Evolutionary conservation across 2,113 vertebrate species (phyloP).

Genomic region (Cepphus grylle): DNA sequence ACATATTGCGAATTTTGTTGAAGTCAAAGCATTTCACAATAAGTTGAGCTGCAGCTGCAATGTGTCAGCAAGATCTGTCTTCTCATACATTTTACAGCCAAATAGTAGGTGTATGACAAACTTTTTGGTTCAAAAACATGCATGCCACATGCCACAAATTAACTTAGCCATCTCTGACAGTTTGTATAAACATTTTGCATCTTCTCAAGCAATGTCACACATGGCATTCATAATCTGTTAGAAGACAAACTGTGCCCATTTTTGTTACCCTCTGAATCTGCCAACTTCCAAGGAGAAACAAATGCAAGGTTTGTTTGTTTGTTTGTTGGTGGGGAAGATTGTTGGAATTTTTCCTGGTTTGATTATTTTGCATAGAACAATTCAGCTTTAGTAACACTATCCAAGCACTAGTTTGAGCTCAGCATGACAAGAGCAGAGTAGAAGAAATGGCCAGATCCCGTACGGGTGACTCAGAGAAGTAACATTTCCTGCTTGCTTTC

Average conservation of each 20-base stretch:
- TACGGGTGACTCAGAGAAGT: not conserved
- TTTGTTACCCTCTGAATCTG: constrained; percentile 65
- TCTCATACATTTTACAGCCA: constrained; percentile 52
- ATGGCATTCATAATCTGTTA: constrained; percentile 63
- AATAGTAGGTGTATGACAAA: constrained; percentile 57
- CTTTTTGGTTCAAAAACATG: constrained; percentile 27
- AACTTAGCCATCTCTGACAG: not conserved
- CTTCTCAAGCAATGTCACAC: constrained; percentile 41
- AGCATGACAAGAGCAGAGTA: not conserved
- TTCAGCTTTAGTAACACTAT: not conserved
- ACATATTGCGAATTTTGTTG: constrained; percentile 43
- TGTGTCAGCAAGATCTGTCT: constrained; percentile 63
- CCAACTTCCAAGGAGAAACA: constrained; percentile 18
- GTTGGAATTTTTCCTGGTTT: constrained; percentile 7
- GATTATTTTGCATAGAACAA: not conserved
- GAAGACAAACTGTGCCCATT: constrained; percentile 36
- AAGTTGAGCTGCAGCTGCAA: constrained; percentile 38
- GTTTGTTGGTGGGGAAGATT: not conserved
- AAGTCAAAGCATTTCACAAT: constrained; percentile 62
- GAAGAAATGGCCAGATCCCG: not conserved
- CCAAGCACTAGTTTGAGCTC: not conserved
- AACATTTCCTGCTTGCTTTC: not conserved
- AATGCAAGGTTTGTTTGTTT: not conserved
- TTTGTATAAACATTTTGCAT: constrained; percentile 52
- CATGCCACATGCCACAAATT: constrained; percentile 6